These are phyloP conservation scores for Deilephila elpenor DNA, from an alignment of 2,888 invertebrate genomes.

Conservation along the genomic window DNA sequence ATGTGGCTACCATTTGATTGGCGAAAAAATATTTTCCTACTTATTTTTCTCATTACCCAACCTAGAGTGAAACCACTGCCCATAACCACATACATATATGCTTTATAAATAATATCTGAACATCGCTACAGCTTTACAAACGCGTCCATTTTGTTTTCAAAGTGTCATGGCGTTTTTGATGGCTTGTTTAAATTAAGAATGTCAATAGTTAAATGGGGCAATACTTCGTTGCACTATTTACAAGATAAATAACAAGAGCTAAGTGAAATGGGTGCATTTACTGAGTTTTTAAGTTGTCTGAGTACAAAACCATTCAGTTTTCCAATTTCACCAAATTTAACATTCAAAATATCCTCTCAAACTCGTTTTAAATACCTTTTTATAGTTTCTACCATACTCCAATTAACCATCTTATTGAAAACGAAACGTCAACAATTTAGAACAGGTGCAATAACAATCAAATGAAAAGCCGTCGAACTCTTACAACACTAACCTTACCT, in stretches of 20 bases:
- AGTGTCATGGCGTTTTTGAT: conserved; percentile 12
- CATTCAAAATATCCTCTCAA: too few species aligned
- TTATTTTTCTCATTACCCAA: not conserved
- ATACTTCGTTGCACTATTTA: conserved; percentile 5
- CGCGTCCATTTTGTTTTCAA: conserved; percentile 17
- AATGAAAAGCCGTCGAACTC: not conserved
- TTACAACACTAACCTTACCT: not conserved
- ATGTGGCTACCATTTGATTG: too few species aligned
- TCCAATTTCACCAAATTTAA: too few species aligned
- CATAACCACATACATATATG: conserved; percentile 37
- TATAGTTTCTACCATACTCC: too few species aligned
- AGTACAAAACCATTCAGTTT: not conserved
- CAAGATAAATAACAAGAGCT: not conserved
- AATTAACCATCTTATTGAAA: too few species aligned
- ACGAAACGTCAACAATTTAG: too few species aligned
- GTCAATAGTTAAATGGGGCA: not conserved
- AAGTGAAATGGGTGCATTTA: not conserved
- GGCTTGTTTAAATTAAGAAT: not conserved
- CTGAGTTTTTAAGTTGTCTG: not conserved
- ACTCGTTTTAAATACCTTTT: too few species aligned
- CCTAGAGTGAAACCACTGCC: conserved; percentile 40
- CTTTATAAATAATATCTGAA: conserved; percentile 8
- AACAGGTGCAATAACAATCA: not conserved
- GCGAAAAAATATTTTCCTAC: not conserved
- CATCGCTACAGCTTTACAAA: conserved; percentile 19